Conservation (phyloP, 2,113 vertebrate genomes). For the Urocitellus parryii region DNA sequence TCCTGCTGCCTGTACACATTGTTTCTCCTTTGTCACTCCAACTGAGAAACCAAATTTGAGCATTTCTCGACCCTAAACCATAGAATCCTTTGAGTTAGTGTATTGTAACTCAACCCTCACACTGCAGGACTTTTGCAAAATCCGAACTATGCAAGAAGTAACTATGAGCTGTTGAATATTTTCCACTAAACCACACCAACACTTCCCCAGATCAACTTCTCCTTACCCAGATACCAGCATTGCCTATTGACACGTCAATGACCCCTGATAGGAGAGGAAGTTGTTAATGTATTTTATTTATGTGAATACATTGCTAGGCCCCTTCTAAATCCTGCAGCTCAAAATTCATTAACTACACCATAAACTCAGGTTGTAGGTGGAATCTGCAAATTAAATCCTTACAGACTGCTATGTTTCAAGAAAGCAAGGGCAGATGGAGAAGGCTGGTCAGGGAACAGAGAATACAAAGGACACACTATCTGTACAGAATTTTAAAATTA, state of each 20-base stretch:
- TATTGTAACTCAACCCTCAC: background rate
- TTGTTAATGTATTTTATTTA: background rate
- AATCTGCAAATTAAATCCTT: background rate
- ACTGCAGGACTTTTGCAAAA: background rate
- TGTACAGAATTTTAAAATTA: background rate
- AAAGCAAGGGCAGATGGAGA: fast-evolving
- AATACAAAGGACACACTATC: background rate
- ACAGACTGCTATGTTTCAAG: background rate
- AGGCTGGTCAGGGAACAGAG: too few species aligned
- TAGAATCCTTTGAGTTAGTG: background rate
- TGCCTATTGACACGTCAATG: background rate
- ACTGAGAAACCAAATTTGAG: background rate
- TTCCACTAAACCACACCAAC: background rate
- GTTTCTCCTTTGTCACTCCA: background rate
- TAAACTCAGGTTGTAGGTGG: background rate
- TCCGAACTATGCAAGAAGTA: background rate
- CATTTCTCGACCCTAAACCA: background rate
- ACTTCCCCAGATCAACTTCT: background rate
- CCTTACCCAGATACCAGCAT: background rate
- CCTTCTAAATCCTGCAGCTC: background rate
- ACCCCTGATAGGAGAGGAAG: background rate
- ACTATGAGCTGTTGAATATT: background rate
- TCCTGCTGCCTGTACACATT: background rate
- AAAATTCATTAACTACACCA: background rate
- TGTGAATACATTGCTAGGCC: background rate